Base-by-base conservation (phyloP, 2,888 invertebrate genomes). In the Lasioglossum vierecki region DNA sequence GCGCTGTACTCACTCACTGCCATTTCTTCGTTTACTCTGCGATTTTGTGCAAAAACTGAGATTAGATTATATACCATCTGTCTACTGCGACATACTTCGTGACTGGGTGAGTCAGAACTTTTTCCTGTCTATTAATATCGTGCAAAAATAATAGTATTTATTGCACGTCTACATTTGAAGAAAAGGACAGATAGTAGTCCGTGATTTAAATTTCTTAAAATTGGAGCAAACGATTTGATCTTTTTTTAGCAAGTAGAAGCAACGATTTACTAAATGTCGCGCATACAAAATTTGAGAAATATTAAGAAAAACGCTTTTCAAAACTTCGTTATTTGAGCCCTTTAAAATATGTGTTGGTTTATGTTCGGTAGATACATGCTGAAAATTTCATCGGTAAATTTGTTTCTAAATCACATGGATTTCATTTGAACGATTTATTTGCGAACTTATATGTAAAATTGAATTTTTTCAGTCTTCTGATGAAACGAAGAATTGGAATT, bases 401-500 rank as follows among this genome's bases (percentile, higher is more conserved):
- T 6, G 18, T 26, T 26, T n/a, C 1, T 4, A 22, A 60, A 60
- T 60, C n/a, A 26, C 1, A 11, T 57, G 2, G 11, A 57, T n/a
- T 57, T 0, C 57, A n/a, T 2, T 60, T 60, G 13, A 26, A 26
- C 5, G 26, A 26, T 60, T 60, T 26, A 60, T 60, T 1, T n/a
- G 11, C 26, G 53, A 22, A 53, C 22, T 22, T 22, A 22, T 22
- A 49, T 8, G 2, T 53, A 22, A 53, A 53, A 53, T 53, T 18
- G 53, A 53, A 13, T 74, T 49, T 49, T 72, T 76, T 71, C 46
- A 13, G 26, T 13, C 60, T 18, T 41, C 13, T 9, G 46, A 41
- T 41, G 60, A 49, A 75, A 77, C 79, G 26, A 85, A 83, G 82
- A 71, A 76, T 87, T 83, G 30, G 72, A 76, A 70, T 76, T 79